A percentile compares a stretch with the other conserved stretches of the same genome.
Conservation (phyloP, 2,888 invertebrate genomes). For the Aporophyla lueneburgensis region DNA sequence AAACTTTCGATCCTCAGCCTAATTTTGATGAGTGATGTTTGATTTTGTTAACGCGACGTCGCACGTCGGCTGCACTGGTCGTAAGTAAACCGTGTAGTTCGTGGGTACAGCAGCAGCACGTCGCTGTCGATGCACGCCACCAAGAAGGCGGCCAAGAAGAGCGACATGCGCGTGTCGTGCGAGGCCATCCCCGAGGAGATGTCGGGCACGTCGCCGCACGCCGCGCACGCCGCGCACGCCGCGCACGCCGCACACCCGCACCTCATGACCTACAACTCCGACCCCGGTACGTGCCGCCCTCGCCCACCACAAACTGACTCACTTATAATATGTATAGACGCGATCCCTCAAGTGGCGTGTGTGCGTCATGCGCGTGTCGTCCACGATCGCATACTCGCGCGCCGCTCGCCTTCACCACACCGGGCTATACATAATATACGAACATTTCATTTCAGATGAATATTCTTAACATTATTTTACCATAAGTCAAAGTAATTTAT, state of each 20-base stretch:
- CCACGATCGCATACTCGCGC: background rate
- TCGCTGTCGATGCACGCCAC: conserved; percentile 82
- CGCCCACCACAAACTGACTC: too few species aligned
- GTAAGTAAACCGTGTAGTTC: background rate
- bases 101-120: conserved; percentile 61
- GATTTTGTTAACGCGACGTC: background rate
- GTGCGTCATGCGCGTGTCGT: background rate
- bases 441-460: background rate
- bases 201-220: conserved; percentile 91
- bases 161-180: conserved; percentile 96
- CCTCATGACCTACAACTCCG: conserved; percentile 86
- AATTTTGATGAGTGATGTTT: background rate
- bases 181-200: conserved; percentile 98
- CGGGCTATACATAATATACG: background rate
- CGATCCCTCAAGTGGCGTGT: too few species aligned
- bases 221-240: conserved; percentile 93
- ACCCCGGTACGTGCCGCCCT: conserved; percentile 77
- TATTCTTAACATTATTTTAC: background rate
- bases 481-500: background rate
- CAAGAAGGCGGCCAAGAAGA: conserved; percentile 93
- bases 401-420: background rate
- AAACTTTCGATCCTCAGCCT: background rate
- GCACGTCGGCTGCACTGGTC: background rate
- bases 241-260: conserved; percentile 70
- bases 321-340: background rate